Evolutionary conservation across 2,113 vertebrate genomes (phyloP).

Genomic region (Odocoileus virginianus): DNA sequence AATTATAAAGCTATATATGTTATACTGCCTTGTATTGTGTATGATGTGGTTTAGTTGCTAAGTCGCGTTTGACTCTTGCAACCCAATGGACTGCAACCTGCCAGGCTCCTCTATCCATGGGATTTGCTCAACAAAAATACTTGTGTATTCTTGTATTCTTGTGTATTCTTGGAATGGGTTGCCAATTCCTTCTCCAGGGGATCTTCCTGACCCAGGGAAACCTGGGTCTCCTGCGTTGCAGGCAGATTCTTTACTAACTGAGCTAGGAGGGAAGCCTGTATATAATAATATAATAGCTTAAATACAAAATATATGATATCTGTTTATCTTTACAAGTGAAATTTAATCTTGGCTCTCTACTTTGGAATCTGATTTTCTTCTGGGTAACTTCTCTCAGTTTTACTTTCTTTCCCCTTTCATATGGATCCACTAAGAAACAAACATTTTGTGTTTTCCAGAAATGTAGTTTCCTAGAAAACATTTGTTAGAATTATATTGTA

Average conservation of each 20-base stretch:
- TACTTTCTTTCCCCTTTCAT: background rate
- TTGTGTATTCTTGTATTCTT: too few relatives aligned
- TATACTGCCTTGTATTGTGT: background rate
- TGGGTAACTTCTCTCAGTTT: background rate
- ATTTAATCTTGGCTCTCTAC: background rate
- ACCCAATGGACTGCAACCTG: background rate
- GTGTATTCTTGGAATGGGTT: background rate
- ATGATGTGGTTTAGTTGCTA: background rate
- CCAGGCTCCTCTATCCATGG: background rate
- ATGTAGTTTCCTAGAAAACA: constrained; percentile 16
- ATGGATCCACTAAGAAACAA: background rate
- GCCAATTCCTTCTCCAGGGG: background rate
- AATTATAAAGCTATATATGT: background rate
- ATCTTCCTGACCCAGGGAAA: background rate
- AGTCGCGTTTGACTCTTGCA: background rate
- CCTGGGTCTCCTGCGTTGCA: background rate
- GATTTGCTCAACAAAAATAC: background rate
- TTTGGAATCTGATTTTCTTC: constrained; percentile 38
- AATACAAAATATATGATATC: background rate
- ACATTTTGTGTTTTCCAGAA: background rate
- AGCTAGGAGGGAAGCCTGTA: background rate
- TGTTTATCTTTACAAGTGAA: constrained; percentile 1
- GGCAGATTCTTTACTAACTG: background rate
- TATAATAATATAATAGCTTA: background rate
- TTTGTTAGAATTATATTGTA: constrained; percentile 7